These are phyloP conservation scores for Apteryx owenii DNA, from an alignment of 2,113 vertebrate genomes.

Conservation along the genomic window DNA sequence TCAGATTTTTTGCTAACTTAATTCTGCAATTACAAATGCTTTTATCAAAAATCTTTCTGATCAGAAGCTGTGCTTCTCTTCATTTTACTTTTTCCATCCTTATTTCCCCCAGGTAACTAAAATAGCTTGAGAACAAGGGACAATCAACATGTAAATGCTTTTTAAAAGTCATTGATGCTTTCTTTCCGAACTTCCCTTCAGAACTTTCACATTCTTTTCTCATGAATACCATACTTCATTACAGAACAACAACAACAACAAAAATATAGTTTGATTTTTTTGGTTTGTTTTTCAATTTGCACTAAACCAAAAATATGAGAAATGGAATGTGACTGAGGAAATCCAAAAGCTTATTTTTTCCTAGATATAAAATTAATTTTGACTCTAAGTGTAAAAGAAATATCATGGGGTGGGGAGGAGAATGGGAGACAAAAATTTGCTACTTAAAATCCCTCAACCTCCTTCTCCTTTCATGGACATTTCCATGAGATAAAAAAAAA, in stretches of 20 bases:
- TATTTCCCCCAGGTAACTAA: not conserved
- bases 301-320: slow-evolving; percentile 8
- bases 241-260: not conserved
- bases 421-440: not conserved
- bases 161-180: not conserved
- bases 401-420: rapidly evolving
- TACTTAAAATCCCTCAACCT: not conserved
- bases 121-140: not conserved
- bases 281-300: not conserved
- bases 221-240: not conserved
- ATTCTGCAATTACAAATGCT: not conserved
- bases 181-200: not conserved
- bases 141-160: not conserved
- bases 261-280: not conserved
- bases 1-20: not conserved
- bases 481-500: not conserved
- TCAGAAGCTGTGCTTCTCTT: not conserved
- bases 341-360: slow-evolving; percentile 28
- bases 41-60: not conserved
- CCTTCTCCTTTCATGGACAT: not conserved
- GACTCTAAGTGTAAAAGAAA: not conserved
- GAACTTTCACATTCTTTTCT: not conserved
- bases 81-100: not conserved
- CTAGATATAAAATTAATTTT: slow-evolving; percentile 18
- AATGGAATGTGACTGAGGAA: slow-evolving; percentile 16